These are phyloP conservation scores for Zootoca vivipara DNA, from an alignment of 2,113 vertebrate genomes.

Conservation along the genomic window DNA sequence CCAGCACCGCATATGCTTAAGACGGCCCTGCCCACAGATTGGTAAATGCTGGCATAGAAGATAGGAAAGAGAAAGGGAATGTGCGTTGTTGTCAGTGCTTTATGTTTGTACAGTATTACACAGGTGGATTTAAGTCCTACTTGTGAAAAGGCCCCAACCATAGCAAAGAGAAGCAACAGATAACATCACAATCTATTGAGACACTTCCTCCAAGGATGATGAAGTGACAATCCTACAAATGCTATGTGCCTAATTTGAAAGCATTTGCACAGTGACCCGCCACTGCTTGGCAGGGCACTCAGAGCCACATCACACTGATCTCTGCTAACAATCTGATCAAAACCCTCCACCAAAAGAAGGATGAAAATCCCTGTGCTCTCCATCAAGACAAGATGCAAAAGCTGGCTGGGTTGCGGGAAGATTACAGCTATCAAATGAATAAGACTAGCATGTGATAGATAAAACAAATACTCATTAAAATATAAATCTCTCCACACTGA, in stretches of 20 bases:
- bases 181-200: constrained; percentile 14
- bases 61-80: background rate
- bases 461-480: constrained; percentile 69
- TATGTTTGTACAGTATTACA: background rate
- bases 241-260: constrained; percentile 15
- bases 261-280: background rate
- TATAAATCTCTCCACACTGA: constrained; percentile 45
- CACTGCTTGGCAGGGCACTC: background rate
- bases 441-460: constrained; percentile 55
- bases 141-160: background rate
- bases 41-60: background rate
- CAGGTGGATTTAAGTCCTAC: background rate
- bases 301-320: constrained; percentile 21
- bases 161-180: constrained; percentile 20
- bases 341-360: constrained; percentile 45
- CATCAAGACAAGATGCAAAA: constrained; percentile 30
- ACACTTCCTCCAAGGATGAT: background rate
- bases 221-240: constrained; percentile 16
- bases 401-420: constrained; percentile 12
- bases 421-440: constrained; percentile 56
- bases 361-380: constrained; percentile 40
- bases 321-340: constrained; percentile 49
- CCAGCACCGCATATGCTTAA: too few species aligned
- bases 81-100: background rate
- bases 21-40: too few species aligned